Base-by-base conservation (phyloP, 2,888 invertebrate genomes). In the Neoascia interrupta region DNA sequence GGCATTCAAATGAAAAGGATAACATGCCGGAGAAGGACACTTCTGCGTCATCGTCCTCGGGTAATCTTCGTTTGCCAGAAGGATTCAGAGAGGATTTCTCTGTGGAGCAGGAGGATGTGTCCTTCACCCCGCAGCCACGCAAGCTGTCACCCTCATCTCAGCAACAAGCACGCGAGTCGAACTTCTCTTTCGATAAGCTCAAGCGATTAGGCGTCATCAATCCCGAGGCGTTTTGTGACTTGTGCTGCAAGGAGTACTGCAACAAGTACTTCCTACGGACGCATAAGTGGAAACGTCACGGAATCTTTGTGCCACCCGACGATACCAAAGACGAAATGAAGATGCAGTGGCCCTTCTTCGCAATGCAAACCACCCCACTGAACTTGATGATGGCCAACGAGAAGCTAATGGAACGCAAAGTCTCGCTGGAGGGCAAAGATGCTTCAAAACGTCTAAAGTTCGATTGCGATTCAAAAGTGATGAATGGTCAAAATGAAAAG, bases 251-350 rank as follows among this genome's bases (percentile, higher is more conserved):
- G 86, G 96, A 97, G 87, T 97, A 97, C 86, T 96, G 95, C 87
- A 97, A 96, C 87, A 96, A 96, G 88, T 97, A 97, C 86, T 97
- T 97, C 86, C 90, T 98, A 39, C 91, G 96, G 58, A 96, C 96
- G 47, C 98, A 98, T 89, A 96, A 97, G 85, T 93, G 95, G 90
- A 95, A 97, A 87, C 92, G 95, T n/a, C 98, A 98, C 88, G 97
- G 97, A 0, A 93, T 97, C 28, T 91, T 91, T 80, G 89, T 92
- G 60, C 91, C 91, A 1, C 89, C 92, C 82, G 90, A 92, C 86
- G 91, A 94, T 83, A 84, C 87, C 92, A 93, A 15, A 93, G 94
- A 85, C 93, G 94, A 3, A 87, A 37, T 79, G 15, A 79, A 79
- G 28, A 73, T 81, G 75, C 84, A 60, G 15, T 86, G 87, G 86